phyloP scores from a whole-genome alignment of 2,797 vertebrate genomes.

The Petrocephalus schoutedeni region DNA sequence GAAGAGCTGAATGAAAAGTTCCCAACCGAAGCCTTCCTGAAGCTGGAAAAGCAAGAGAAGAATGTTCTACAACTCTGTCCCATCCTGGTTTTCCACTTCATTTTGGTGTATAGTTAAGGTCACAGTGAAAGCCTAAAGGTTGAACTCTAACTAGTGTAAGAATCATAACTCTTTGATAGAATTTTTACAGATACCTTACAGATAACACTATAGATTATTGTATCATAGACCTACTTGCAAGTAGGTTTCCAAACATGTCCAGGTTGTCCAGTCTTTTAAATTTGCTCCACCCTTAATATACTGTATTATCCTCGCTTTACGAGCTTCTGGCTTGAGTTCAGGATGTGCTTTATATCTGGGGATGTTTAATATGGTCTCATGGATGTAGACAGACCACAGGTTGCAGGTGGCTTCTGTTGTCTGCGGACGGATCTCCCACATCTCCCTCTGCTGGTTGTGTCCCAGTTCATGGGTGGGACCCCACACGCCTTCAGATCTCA shows the following conservation, averaged over 20 bases:
- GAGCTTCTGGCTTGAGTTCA: conserved; percentile 30
- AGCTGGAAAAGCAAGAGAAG: conserved; percentile 45
- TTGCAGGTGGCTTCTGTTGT: conserved; percentile 44
- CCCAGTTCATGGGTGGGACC: conserved; percentile 45
- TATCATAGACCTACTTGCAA: conserved; percentile 43
- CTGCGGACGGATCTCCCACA: conserved; percentile 45
- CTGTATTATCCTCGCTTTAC: conserved; percentile 40
- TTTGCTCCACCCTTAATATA: conserved; percentile 42
- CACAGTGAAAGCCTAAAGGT: background rate
- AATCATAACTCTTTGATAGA: background rate
- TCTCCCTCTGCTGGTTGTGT: conserved; percentile 46
- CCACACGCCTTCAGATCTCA: conserved; percentile 45
- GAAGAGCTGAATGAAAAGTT: conserved; percentile 55
- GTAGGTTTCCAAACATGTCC: conserved; percentile 49
- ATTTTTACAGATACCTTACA: background rate
- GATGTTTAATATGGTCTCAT: conserved; percentile 43
- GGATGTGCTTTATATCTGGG: conserved; percentile 38
- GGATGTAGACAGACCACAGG: conserved; percentile 50
- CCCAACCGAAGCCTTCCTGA: conserved; percentile 64
- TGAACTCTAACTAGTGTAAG: background rate
- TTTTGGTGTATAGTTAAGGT: background rate
- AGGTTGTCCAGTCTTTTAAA: conserved; percentile 43
- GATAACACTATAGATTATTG: background rate
- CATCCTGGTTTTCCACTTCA: background rate
- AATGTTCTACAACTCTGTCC: background rate